Evolutionary conservation across 2,113 vertebrate species (phyloP).

Genomic region (Colaptes auratus): DNA sequence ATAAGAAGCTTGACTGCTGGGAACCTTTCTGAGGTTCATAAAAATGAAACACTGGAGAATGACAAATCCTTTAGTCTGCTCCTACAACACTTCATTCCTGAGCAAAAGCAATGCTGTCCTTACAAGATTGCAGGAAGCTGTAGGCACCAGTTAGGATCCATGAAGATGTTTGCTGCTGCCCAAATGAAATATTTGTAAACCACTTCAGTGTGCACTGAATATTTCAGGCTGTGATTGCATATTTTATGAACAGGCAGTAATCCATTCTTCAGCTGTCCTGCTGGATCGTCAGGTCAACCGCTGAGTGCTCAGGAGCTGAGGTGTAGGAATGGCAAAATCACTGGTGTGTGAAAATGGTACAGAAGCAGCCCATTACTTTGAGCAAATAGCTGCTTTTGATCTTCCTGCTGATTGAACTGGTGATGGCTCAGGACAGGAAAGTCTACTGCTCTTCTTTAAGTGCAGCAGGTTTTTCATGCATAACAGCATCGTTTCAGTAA

Average conservation of each 20-base stretch:
- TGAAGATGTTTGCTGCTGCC: constrained; percentile 2
- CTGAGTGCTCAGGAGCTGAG: not conserved
- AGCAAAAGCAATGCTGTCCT: not conserved
- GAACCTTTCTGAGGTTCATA: constrained; percentile 21
- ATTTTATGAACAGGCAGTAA: not conserved
- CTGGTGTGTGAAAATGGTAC: not conserved
- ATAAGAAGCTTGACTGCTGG: constrained; percentile 42
- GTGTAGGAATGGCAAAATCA: constrained; percentile 7
- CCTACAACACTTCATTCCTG: not conserved
- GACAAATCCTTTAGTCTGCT: constrained; percentile 27
- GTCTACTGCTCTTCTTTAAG: not conserved
- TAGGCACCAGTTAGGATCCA: not conserved
- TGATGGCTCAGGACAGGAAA: not conserved
- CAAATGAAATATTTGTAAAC: constrained; percentile 1
- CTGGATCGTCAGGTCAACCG: not conserved
- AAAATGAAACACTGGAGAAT: constrained; percentile 44
- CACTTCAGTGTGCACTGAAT: not conserved
- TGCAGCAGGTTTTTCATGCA: not conserved
- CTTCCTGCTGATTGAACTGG: not conserved
- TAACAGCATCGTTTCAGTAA: not conserved
- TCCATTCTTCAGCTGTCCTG: not conserved
- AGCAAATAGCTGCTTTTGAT: constrained; percentile 45
- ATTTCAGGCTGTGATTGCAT: not conserved
- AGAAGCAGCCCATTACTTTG: constrained; percentile 11
- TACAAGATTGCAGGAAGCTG: constrained; percentile 28